Evolutionary conservation across 2,888 invertebrate species (phyloP).

Genomic region (Torymus auratus): DNA sequence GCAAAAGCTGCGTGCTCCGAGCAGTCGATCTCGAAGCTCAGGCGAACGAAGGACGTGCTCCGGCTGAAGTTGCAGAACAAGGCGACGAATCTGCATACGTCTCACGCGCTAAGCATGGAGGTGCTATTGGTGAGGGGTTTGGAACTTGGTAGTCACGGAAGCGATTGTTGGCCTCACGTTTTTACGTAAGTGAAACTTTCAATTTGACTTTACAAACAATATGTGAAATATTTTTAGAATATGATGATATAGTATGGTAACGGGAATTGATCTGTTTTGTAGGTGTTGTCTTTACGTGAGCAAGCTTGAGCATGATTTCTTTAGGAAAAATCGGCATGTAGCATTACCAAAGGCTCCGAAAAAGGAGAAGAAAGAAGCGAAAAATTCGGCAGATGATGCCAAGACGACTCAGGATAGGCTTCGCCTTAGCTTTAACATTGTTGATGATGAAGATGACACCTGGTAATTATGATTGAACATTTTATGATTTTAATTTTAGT

Average conservation of each 20-base stretch:
- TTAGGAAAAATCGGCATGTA: constrained; percentile 88
- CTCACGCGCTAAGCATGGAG: constrained; percentile 95
- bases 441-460: constrained; percentile 86
- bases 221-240: too few species aligned
- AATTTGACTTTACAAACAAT: neutral
- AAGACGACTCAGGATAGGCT: constrained; percentile 82
- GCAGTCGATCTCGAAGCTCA: constrained; percentile 73
- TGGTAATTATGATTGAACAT: constrained; percentile 79
- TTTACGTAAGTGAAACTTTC: constrained; percentile 80
- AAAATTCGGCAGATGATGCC: constrained; percentile 78
- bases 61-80: constrained; percentile 78
- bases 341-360: constrained; percentile 83
- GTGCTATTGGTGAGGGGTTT: constrained; percentile 91
- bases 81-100: constrained; percentile 87
- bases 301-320: constrained; percentile 92
- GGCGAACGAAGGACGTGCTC: constrained; percentile 75
- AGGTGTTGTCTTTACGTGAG: constrained; percentile 94
- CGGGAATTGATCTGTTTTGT: constrained; percentile 9
- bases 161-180: constrained; percentile 97
- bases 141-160: constrained; percentile 93
- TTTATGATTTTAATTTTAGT: too few species aligned
- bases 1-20: constrained; percentile 93
- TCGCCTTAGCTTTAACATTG: constrained; percentile 81
- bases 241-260: too few species aligned
- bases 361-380: constrained; percentile 77